These are phyloP conservation scores for Brenthis hecate DNA, from an alignment of 2,888 invertebrate species.

Conservation along the genomic window DNA sequence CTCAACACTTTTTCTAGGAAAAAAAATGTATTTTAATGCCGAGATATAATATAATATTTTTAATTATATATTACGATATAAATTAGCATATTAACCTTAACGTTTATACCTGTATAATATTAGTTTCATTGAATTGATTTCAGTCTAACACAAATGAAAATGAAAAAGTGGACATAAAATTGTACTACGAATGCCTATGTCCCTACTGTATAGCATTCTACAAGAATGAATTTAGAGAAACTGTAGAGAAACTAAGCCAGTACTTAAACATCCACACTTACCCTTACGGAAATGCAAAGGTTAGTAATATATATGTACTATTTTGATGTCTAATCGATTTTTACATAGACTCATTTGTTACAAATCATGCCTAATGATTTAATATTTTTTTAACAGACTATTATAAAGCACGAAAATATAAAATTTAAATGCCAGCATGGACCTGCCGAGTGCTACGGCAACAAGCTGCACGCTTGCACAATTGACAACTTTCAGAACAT, in stretches of 20 bases:
- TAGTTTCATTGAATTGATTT: neutral
- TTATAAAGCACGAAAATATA: conserved; percentile 41
- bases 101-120: no score
- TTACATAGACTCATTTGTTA: neutral
- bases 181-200: conserved; percentile 53
- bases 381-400: conserved; percentile 48
- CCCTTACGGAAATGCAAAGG: conserved; percentile 54
- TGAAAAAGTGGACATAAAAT: conserved; percentile 41
- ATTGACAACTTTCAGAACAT: conserved; percentile 83
- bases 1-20: no score
- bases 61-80: no score
- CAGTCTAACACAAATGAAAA: conserved; percentile 10
- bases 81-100: neutral
- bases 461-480: conserved; percentile 90
- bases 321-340: neutral
- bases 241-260: conserved; percentile 36
- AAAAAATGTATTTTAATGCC: no score
- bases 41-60: no score
- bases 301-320: conserved; percentile 34
- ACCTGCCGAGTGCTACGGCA: conserved; percentile 87
- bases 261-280: conserved; percentile 44
- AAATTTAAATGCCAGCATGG: conserved; percentile 90
- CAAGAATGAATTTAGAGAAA: conserved; percentile 33
- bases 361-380: neutral
- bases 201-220: conserved; percentile 44